phyloP scores from a whole-genome alignment of 2,888 invertebrate genomes.

The Phalera bucephala region DNA sequence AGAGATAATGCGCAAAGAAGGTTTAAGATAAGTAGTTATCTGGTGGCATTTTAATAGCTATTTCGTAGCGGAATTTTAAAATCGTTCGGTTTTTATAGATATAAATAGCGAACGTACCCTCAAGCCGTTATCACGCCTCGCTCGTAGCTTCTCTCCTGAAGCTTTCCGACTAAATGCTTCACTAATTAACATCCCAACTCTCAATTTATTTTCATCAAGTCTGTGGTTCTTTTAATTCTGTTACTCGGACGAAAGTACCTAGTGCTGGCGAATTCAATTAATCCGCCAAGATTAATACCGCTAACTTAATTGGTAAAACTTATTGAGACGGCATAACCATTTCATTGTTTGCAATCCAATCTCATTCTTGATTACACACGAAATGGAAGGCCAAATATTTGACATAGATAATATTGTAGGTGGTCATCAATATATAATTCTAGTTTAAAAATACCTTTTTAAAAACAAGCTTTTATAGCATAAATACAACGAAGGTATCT shows the following conservation, averaged over 20 bases:
- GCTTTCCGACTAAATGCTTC: constrained; percentile 39
- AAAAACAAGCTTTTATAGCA: too few relatives aligned
- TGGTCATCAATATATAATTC: too few relatives aligned
- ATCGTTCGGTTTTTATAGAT: constrained; percentile 40
- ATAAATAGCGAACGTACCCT: constrained; percentile 54
- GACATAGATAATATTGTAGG: too few relatives aligned
- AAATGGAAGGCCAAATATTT: too few relatives aligned
- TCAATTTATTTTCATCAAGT: constrained; percentile 34
- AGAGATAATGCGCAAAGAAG: too few relatives aligned
- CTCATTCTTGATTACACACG: neutral
- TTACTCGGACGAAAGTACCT: constrained; percentile 21
- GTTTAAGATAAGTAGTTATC: constrained; percentile 11
- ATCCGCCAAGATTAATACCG: constrained; percentile 12
- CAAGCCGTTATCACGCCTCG: constrained; percentile 23
- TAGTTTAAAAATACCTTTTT: too few relatives aligned
- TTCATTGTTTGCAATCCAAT: neutral
- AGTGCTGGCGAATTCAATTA: constrained; percentile 17
- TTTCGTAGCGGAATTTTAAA: constrained; percentile 22
- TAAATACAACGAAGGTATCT: too few relatives aligned
- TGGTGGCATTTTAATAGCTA: constrained; percentile 18
- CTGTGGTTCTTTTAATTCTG: constrained; percentile 33
- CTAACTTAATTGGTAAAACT: constrained; percentile 3
- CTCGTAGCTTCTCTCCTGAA: constrained; percentile 18
- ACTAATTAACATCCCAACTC: constrained; percentile 41
- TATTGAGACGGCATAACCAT: neutral